Conservation (phyloP, 2,113 vertebrate species). For the Nematolebias whitei region DNA sequence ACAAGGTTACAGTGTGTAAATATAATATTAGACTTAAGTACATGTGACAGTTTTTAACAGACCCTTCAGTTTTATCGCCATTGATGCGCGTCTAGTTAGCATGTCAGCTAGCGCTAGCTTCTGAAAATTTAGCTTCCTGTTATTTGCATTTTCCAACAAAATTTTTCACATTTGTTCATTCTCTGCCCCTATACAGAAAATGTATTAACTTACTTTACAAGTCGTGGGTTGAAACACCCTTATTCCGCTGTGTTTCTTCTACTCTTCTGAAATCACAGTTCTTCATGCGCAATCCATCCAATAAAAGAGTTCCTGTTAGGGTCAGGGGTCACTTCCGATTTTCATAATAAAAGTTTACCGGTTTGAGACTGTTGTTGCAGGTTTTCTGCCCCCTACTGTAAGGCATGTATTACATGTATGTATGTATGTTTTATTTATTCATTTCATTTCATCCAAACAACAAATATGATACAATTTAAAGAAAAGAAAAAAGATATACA, state of each 20-base stretch:
- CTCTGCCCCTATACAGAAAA: not conserved
- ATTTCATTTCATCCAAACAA: too few species aligned
- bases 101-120: conserved; percentile 24
- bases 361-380: not conserved
- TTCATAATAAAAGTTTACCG: conserved; percentile 19
- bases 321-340: conserved; percentile 20
- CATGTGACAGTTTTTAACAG: too few species aligned
- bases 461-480: too few species aligned
- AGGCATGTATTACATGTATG: too few species aligned
- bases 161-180: not conserved
- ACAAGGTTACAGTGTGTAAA: not conserved
- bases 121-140: not conserved
- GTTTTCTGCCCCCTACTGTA: not conserved
- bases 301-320: not conserved
- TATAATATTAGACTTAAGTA: too few species aligned
- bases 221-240: accelerated
- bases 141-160: not conserved
- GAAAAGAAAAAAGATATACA: too few species aligned
- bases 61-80: conserved; percentile 26
- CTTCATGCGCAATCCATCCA: conserved; percentile 43
- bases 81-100: conserved; percentile 48
- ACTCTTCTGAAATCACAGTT: conserved; percentile 24
- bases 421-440: too few species aligned
- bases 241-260: conserved; percentile 8
- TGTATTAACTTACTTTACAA: not conserved